Evolutionary conservation across 2,113 vertebrate species (phyloP).

Genomic region (Pygathrix nemaeus): DNA sequence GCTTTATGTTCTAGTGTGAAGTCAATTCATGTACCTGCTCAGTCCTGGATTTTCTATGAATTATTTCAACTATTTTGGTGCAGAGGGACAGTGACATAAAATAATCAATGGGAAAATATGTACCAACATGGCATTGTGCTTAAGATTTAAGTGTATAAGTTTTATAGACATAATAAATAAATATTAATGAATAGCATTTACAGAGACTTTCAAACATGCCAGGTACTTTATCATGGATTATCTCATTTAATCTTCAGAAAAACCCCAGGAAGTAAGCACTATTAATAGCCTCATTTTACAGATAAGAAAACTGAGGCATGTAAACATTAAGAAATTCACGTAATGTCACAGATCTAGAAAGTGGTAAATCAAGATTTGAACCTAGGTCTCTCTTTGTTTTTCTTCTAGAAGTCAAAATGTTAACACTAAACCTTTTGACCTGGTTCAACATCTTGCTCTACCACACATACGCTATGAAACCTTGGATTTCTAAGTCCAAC

Average conservation of each 20-base stretch:
- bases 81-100: constrained; percentile 28
- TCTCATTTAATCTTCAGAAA: constrained; percentile 31
- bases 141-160: constrained; percentile 12
- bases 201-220: not conserved
- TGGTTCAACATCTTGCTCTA: not conserved
- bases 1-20: constrained; percentile 49
- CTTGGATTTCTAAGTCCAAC: not conserved
- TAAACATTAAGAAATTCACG: not conserved
- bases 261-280: not conserved
- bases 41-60: constrained; percentile 36
- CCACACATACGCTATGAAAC: not conserved
- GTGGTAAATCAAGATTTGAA: not conserved
- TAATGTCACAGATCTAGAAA: not conserved
- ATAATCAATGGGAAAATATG: constrained; percentile 62
- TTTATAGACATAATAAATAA: constrained; percentile 33
- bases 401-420: not conserved
- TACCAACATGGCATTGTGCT: not conserved
- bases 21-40: constrained; percentile 19
- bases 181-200: constrained; percentile 51
- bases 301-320: constrained; percentile 24
- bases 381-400: not conserved
- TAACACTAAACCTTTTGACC: not conserved
- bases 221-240: not conserved
- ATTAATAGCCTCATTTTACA: not conserved
- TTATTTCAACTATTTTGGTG: constrained; percentile 33